These are phyloP conservation scores for Artemisiospiza belli DNA, from an alignment of 2,113 vertebrate species.

Conservation along the genomic window DNA sequence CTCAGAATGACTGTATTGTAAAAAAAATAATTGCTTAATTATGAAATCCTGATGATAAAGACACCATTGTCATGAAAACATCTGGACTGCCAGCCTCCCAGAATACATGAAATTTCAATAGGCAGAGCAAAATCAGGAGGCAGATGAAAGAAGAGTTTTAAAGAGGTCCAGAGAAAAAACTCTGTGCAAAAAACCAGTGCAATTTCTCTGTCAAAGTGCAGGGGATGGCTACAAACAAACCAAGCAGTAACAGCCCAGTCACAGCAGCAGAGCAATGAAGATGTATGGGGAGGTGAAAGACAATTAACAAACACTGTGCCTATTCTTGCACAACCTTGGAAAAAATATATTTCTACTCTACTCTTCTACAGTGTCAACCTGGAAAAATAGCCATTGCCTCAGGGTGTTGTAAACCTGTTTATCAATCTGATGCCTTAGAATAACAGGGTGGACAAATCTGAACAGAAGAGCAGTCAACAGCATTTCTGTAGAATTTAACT, in stretches of 20 bases:
- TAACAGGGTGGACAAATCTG: background rate
- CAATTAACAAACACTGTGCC: background rate
- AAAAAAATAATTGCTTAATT: conserved; percentile 59
- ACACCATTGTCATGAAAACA: conserved; percentile 57
- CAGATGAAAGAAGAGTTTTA: conserved; percentile 17
- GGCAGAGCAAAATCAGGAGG: background rate
- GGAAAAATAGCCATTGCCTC: background rate
- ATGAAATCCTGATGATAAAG: conserved; percentile 45
- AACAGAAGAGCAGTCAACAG: background rate
- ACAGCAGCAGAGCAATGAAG: background rate
- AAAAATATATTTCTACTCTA: background rate
- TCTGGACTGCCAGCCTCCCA: conserved; percentile 27
- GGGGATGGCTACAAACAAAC: background rate
- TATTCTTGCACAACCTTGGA: background rate
- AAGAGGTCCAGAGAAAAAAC: conserved; percentile 1
- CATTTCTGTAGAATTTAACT: background rate
- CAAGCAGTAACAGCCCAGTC: background rate
- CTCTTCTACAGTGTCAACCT: background rate
- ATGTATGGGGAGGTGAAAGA: background rate
- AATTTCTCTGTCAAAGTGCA: background rate
- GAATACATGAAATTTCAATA: conserved; percentile 33
- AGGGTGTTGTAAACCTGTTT: background rate
- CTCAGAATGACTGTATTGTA: conserved; percentile 29
- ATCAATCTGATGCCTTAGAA: background rate
- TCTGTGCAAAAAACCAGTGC: no score